Evolutionary conservation across 2,797 vertebrate genomes (phyloP), one percentile per base, ranked within the genome.

Genomic region (Rousettus madagascariensis): DNA sequence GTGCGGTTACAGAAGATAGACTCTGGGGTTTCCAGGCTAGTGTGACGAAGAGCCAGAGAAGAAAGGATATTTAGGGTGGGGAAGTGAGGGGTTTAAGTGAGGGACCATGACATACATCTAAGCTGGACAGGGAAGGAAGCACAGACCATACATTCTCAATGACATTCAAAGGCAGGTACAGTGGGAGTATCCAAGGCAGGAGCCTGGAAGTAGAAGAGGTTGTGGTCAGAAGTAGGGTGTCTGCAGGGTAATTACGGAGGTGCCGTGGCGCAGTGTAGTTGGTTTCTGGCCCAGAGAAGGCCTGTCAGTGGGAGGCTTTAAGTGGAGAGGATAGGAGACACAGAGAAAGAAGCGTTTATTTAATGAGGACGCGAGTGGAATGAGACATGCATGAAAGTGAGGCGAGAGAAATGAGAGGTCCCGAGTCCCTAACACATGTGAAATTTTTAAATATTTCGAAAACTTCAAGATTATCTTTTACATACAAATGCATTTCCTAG

Each of bases 361-460:
- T 75, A 63, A 51, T 33, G 53, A 86, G 33, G 51, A 12, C 68
- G 26, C 85, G 65, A 13, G 10, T 20, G 43, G 36, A 80, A 95
- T 59, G 33, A 51, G 59, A 38, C 15, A 0, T 12, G 13, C 16
- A 53, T 86, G 12, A 63, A 77, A 75, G 33, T 2, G 5, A 65
- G 33, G 51, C 57, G 13, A 84, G 46, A 46, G 17, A 15, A 59
- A 55, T 13, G 26, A 43, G 55, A 11, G 49, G 38, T 57, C 71
- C 41, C 38, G 36, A 77, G 28, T 63, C 41, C n/a, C 43, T 69
- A n/a, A 95, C 16, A 61, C 85, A 65, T 12, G 57, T 8, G 16
- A 69, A 77, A 77, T 55, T 51, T 72, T 78, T 19, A 75, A 79
- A 91, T 66, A 85, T 68, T 91, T 89, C 41, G 12, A 85, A 86